Conservation (phyloP, 2,113 vertebrate genomes). For the Arizona elegans region DNA sequence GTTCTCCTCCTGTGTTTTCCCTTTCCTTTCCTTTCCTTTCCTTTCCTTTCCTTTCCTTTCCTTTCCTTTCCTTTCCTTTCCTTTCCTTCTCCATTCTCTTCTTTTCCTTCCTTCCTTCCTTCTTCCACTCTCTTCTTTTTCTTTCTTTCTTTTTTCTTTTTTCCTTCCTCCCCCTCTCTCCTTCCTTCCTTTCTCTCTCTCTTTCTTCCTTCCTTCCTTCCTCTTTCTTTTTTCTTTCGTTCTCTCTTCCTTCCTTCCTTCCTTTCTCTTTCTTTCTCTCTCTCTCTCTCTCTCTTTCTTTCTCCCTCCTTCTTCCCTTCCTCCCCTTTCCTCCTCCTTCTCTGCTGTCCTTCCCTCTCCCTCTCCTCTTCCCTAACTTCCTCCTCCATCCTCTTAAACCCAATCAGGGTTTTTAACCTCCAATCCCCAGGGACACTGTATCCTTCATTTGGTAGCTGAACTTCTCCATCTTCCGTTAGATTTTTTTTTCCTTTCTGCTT, state of each 20-base stretch:
- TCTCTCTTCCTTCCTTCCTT: background rate
- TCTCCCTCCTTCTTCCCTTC: background rate
- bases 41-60: background rate
- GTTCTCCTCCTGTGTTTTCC: constrained; percentile 36
- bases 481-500: background rate
- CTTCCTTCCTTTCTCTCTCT: background rate
- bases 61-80: background rate
- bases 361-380: too few species aligned
- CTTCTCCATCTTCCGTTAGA: background rate
- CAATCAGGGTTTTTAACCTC: background rate
- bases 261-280: too few species aligned
- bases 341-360: background rate
- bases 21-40: background rate
- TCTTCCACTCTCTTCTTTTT: background rate
- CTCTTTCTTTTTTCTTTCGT: constrained; percentile 18
- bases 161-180: background rate
- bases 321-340: background rate
- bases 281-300: background rate
- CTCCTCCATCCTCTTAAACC: background rate
- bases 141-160: background rate
- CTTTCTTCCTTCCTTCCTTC: background rate
- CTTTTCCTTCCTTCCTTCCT: rapidly evolving
- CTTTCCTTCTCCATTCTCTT: background rate
- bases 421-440: background rate
- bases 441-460: background rate